Base-by-base conservation (phyloP, 2,888 invertebrate genomes). In the Crematogaster levior region DNA sequence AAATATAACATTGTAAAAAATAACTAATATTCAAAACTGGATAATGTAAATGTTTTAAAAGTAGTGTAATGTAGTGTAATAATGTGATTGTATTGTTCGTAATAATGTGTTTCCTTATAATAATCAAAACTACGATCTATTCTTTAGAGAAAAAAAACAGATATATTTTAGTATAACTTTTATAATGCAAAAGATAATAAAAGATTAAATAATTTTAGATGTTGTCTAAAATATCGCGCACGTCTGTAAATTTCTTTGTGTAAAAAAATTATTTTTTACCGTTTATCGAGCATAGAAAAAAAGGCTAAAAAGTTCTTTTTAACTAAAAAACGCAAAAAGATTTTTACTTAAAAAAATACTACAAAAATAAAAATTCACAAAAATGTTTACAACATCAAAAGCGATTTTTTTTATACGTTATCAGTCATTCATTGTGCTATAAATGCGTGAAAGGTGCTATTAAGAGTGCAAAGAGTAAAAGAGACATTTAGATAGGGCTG, bases 311-410 rank as follows among this genome's bases (percentile, higher is more conserved):
- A 56, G 66, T 0, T 51, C 63, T 48, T n/a, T n/a, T n/a, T n/a
- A n/a, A n/a, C n/a, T n/a, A n/a, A n/a, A n/a, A n/a, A n/a, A n/a
- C 5, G 51, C 30, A 56, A 65, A 43, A 70, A 79, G 3, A 18
- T 10, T 53, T 18, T 7, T n/a, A 3, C 43, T 46, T 24, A 10
- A 37, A 75, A 65, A 68, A 34, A 60, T 37, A 48, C 27, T 15
- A 40, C 1, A 46, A 66, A 74, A 65, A 68, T 48, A 24, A 37
- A 37, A 37, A 56, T 65, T 6, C 46, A 34, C 82, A 66, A 48
- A 56, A 82, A 73, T 43, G 18, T 24, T 60, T 63, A 88, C 89
- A 89, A 89, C 88, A 89, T 88, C 86, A 63, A 89, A 89, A 89
- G 89, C 89, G 18, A 10, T 60, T 27, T 18, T 37, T 46, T 27